phyloP scores from a whole-genome alignment of 2,888 invertebrate species.

The Hypomecis punctinalis region DNA sequence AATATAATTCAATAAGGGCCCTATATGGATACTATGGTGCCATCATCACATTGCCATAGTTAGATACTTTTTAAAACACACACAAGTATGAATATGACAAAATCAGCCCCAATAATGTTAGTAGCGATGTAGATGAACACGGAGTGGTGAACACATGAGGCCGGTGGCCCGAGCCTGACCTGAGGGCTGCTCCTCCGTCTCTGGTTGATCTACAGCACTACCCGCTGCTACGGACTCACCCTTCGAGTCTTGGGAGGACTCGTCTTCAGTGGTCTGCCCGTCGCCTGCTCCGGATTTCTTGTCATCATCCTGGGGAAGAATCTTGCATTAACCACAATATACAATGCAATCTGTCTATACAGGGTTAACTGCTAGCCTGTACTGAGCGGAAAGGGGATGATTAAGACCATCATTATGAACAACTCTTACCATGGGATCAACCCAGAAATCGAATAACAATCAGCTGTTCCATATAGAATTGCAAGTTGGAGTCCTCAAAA shows the following conservation, averaged over 20 bases:
- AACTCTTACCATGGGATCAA: no score
- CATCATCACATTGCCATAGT: no score
- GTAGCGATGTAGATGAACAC: constrained; percentile 77
- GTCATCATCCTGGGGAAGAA: constrained; percentile 75
- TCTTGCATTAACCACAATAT: background rate
- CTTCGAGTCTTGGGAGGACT: constrained; percentile 84
- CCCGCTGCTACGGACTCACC: constrained; percentile 71
- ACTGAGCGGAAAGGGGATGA: no score
- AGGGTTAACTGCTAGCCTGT: no score
- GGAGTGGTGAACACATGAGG: constrained; percentile 52
- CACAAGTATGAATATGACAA: constrained; percentile 26
- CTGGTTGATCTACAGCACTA: constrained; percentile 78
- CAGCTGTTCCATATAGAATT: no score
- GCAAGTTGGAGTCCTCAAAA: no score
- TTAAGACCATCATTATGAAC: no score
- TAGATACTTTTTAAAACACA: background rate
- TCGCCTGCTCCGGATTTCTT: constrained; percentile 79
- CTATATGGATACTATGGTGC: no score
- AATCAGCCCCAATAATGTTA: constrained; percentile 64
- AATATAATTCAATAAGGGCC: no score
- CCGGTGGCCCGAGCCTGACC: constrained; percentile 59
- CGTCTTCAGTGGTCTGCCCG: constrained; percentile 81
- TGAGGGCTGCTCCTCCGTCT: constrained; percentile 55
- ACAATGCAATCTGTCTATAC: background rate
- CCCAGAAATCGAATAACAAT: no score